A percentile compares a stretch with the other conserved stretches of the same genome.
These are phyloP conservation scores for Genyomyrus donnyi DNA, from an alignment of 2,113 vertebrate species.

Conservation along the genomic window DNA sequence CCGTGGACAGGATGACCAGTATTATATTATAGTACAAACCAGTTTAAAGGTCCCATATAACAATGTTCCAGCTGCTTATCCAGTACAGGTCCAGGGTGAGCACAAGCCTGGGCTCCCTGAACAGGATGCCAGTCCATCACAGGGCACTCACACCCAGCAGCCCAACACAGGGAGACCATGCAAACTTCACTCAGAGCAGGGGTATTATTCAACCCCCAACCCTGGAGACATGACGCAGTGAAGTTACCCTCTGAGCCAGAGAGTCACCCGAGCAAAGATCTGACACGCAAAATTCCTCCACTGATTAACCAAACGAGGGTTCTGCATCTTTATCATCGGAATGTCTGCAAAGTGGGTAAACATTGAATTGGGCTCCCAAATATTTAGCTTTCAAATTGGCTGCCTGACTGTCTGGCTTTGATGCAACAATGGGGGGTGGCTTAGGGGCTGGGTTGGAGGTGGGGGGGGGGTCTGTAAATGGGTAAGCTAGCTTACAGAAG, in stretches of 20 bases:
- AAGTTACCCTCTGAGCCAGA: not conserved
- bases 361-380: not conserved
- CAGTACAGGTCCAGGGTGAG: not conserved
- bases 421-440: not conserved
- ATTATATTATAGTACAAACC: not conserved
- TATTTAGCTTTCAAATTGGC: conserved; percentile 18
- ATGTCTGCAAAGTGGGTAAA: conserved; percentile 3
- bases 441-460: not conserved
- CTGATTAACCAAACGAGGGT: not conserved
- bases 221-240: not conserved
- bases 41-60: not conserved
- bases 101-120: not conserved
- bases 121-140: not conserved
- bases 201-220: not conserved
- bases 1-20: not conserved
- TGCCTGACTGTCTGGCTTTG: conserved; percentile 6
- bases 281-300: not conserved
- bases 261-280: not conserved
- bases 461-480: not conserved
- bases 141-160: not conserved
- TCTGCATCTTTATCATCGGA: not conserved
- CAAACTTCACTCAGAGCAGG: not conserved
- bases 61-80: not conserved
- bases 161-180: not conserved
- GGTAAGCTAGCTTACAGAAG: not conserved